Evolutionary conservation across 2,797 vertebrate species (phyloP).

Genomic region (Anniella stebbinsi): DNA sequence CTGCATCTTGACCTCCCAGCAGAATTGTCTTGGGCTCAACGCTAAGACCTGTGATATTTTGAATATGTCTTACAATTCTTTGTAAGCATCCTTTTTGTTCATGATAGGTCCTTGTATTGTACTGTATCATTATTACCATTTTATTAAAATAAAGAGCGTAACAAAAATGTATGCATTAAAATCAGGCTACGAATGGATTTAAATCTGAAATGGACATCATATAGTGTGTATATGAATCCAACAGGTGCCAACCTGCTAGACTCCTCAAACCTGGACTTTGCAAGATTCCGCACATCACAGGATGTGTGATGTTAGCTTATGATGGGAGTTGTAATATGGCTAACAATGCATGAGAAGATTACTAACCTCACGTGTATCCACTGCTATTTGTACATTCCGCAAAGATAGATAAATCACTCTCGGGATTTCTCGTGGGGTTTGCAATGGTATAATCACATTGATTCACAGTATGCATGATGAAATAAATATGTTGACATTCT

Average conservation of each 20-base stretch:
- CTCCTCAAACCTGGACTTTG: background rate
- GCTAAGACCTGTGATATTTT: background rate
- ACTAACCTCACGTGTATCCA: background rate
- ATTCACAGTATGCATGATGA: background rate
- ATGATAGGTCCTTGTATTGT: background rate
- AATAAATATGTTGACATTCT: background rate
- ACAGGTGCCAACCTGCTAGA: background rate
- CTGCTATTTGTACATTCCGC: background rate
- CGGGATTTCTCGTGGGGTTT: background rate
- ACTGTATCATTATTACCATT: background rate
- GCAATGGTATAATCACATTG: background rate
- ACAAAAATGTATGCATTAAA: background rate
- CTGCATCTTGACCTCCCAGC: background rate
- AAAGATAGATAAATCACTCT: background rate
- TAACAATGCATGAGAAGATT: background rate
- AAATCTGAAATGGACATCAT: background rate
- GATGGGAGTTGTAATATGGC: background rate
- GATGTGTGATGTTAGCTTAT: background rate
- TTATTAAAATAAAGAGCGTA: background rate
- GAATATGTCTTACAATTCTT: background rate
- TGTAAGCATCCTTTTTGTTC: background rate
- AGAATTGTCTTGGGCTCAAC: background rate
- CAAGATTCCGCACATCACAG: too few species aligned
- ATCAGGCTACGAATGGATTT: background rate
- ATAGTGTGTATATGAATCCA: background rate